Percentiles rank a stretch among this genome's conserved stretches.
phyloP scores from a whole-genome alignment of 2,797 vertebrate species.

The Rhinichthys osculus region DNA sequence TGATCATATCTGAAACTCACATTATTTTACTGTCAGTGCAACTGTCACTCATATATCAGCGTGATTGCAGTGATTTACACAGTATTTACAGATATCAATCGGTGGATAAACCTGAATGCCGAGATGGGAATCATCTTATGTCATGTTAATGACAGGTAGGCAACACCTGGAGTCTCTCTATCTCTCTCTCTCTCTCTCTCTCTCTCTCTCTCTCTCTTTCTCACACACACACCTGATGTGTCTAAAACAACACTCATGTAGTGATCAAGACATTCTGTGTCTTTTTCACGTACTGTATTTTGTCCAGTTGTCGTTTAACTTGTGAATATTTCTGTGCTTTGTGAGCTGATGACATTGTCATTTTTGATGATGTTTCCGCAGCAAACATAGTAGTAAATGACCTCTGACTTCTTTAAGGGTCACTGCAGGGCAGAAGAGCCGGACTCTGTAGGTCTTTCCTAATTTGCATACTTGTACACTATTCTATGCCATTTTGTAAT shows the following conservation, averaged over 20 bases:
- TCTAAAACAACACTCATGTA: not conserved
- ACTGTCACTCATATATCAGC: not conserved
- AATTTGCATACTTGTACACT: not conserved
- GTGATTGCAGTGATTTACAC: no score
- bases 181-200: no score
- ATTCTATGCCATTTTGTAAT: not conserved
- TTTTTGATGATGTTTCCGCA: not conserved
- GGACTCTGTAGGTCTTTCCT: not conserved
- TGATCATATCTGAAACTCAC: not conserved
- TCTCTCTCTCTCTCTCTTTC: no score
- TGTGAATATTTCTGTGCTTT: not conserved
- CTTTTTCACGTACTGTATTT: not conserved
- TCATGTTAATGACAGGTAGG: constrained; percentile 3
- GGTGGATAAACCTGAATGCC: not conserved
- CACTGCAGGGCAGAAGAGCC: not conserved
- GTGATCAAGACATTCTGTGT: not conserved
- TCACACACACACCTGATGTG: not conserved
- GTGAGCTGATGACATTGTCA: not conserved
- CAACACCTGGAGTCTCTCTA: not conserved
- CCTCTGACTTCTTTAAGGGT: constrained; percentile 11
- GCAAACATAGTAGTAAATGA: not conserved
- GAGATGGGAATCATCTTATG: not conserved
- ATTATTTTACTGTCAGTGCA: not conserved
- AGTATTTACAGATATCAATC: no score
- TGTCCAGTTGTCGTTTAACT: no score